phyloP scores from a whole-genome alignment of 2,113 vertebrate species.

The Zootoca vivipara region DNA sequence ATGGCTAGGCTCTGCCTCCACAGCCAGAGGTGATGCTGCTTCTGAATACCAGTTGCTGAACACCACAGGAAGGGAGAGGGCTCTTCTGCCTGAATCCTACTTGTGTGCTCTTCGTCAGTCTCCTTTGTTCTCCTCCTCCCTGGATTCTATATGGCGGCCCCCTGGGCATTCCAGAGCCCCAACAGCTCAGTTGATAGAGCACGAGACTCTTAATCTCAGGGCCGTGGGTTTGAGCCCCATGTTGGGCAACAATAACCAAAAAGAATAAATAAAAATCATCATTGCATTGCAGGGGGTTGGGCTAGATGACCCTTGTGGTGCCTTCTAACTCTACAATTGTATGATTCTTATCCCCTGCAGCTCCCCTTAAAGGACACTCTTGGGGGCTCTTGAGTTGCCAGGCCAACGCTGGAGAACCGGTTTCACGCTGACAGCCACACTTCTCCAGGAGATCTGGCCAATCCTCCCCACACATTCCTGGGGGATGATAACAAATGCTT shows the following conservation, averaged over 20 bases:
- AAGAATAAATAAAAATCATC: no score
- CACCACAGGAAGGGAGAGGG: no score
- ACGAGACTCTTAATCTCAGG: no score
- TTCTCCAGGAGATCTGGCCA: slow-evolving; percentile 14
- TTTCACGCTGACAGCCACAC: not conserved
- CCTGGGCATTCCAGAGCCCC: slow-evolving; percentile 7
- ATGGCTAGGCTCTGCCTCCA: no score
- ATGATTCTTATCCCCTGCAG: not conserved
- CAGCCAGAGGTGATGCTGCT: no score
- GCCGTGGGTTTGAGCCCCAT: no score
- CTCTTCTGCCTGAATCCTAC: not conserved
- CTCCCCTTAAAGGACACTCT: not conserved
- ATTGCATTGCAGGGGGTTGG: no score
- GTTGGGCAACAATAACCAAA: no score
- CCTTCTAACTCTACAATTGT: no score
- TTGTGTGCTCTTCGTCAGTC: not conserved
- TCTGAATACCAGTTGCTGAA: no score
- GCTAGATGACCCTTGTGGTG: no score
- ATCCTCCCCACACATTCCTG: not conserved
- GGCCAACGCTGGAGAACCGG: not conserved
- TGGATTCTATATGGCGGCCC: not conserved
- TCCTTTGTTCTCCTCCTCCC: accelerated
- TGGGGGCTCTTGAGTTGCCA: not conserved
- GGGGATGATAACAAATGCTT: not conserved
- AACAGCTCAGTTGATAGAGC: no score